phyloP scores from a whole-genome alignment of 2,113 vertebrate genomes.

The Merops nubicus region DNA sequence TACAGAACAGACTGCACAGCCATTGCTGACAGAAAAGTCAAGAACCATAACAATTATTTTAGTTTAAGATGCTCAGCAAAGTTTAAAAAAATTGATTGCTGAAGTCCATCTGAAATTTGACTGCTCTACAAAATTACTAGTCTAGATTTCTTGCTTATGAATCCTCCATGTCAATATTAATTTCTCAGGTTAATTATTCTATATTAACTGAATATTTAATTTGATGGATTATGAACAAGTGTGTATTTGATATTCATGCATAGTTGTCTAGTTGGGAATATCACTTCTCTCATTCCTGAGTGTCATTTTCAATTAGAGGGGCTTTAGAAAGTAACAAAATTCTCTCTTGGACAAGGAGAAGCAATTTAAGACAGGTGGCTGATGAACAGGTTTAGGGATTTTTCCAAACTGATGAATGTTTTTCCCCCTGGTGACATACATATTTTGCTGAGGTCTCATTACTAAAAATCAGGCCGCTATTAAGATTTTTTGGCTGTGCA shows the following conservation, averaged over 20 bases:
- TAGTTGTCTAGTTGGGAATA: conserved; percentile 56
- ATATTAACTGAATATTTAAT: conserved; percentile 54
- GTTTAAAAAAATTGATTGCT: neutral
- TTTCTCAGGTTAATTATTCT: conserved; percentile 55
- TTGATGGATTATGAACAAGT: conserved; percentile 49
- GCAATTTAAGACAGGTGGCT: conserved; percentile 65
- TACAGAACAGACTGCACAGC: neutral
- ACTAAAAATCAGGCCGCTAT: conserved; percentile 66
- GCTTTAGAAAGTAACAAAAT: conserved; percentile 40
- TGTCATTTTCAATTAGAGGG: conserved; percentile 44
- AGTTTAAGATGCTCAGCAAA: neutral
- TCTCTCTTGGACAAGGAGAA: conserved; percentile 45
- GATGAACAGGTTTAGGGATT: conserved; percentile 69
- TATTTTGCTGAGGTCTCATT: conserved; percentile 68
- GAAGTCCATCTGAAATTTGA: neutral
- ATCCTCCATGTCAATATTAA: conserved; percentile 29
- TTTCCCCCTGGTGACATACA: conserved; percentile 48
- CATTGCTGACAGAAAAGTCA: neutral
- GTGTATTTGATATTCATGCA: conserved; percentile 62
- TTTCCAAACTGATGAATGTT: conserved; percentile 68
- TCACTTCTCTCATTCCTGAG: conserved; percentile 33
- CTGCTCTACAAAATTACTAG: neutral
- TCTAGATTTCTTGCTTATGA: neutral
- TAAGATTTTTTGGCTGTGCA: conserved; percentile 68
- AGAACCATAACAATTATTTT: neutral